phyloP scores from a whole-genome alignment of 2,113 vertebrate species.

The Hippolais icterina region DNA sequence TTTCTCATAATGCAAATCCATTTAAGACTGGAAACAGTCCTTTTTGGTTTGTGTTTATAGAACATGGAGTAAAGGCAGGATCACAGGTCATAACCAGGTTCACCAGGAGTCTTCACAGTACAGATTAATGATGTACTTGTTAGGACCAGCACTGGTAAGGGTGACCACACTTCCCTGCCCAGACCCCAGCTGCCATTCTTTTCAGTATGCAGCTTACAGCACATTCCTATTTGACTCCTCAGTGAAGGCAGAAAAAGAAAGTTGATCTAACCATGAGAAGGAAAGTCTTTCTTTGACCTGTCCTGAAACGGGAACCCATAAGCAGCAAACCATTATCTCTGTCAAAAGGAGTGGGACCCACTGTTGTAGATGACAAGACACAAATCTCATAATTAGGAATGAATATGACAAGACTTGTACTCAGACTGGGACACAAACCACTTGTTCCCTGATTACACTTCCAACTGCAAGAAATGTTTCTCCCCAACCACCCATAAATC shows the following conservation, averaged over 20 bases:
- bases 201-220: background rate
- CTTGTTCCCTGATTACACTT: background rate
- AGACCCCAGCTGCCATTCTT: background rate
- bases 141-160: background rate
- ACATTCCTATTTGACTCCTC: background rate
- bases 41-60: background rate
- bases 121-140: background rate
- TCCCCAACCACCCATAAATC: background rate
- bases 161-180: background rate
- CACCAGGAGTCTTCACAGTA: background rate
- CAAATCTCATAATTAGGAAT: background rate
- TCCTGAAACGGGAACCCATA: background rate
- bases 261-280: background rate
- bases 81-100: background rate
- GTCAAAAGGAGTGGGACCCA: background rate
- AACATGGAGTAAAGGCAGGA: background rate
- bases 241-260: background rate
- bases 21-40: background rate
- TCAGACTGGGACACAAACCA: background rate
- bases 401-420: background rate
- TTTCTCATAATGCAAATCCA: background rate
- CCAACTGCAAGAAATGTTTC: background rate
- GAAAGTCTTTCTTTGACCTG: background rate
- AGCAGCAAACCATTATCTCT: background rate
- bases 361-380: background rate